These are phyloP conservation scores for Prosapia bicincta DNA, from an alignment of 2,888 invertebrate genomes.

Conservation along the genomic window DNA sequence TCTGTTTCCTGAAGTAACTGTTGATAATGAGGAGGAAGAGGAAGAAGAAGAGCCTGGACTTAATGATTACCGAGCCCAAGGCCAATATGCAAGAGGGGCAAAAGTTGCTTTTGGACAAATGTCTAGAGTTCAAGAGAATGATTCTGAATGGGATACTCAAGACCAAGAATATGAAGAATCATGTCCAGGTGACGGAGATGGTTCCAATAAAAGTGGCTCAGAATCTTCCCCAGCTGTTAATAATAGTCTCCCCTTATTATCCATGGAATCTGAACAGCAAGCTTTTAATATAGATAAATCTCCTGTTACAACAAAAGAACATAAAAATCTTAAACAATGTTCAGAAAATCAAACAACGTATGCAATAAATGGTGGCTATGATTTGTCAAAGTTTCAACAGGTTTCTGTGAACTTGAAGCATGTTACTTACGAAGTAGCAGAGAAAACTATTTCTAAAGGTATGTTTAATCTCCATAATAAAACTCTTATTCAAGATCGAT, in stretches of 20 bases:
- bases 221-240: not conserved
- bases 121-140: not conserved
- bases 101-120: not conserved
- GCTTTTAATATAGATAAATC: not conserved
- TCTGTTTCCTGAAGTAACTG: not conserved
- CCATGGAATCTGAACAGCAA: not conserved
- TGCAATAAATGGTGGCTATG: not conserved
- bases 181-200: not conserved
- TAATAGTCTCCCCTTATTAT: not conserved
- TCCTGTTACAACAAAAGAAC: not conserved
- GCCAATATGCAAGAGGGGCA: not conserved
- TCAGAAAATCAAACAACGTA: not conserved
- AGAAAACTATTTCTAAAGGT: not conserved
- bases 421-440: not conserved
- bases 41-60: not conserved
- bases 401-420: not conserved
- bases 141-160: not conserved
- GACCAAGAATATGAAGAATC: not conserved
- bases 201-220: not conserved
- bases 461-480: not conserved
- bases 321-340: not conserved
- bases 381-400: not conserved
- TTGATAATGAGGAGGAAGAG: not conserved
- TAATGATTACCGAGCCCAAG: not conserved
- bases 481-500: not conserved